A percentile compares a stretch with the other conserved stretches of the same genome.
Evolutionary conservation across 2,113 vertebrate genomes (phyloP).

Genomic region (Trochalopteron elliotii): DNA sequence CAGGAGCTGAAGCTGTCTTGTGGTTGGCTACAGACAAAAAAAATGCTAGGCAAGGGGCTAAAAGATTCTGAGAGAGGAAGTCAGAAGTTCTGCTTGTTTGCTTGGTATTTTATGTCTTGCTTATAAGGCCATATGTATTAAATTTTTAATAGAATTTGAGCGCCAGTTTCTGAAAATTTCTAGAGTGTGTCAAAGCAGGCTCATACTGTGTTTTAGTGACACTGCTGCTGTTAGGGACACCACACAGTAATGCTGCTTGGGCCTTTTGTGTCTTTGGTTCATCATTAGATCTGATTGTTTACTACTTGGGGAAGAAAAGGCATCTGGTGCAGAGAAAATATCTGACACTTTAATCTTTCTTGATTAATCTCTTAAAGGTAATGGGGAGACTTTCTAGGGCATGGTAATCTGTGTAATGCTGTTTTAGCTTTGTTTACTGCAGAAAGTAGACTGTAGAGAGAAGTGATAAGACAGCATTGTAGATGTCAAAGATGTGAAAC

Average conservation of each 20-base stretch:
- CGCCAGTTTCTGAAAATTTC: not conserved
- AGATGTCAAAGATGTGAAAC: not conserved
- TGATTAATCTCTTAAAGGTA: constrained; percentile 59
- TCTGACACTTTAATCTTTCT: constrained; percentile 47
- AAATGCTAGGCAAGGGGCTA: not conserved
- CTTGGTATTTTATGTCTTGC: not conserved
- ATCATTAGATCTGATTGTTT: not conserved
- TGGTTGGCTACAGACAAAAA: not conserved
- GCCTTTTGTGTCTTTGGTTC: not conserved
- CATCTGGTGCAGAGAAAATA: constrained; percentile 37
- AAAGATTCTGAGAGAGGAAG: not conserved
- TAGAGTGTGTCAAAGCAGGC: not conserved
- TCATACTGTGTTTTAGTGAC: rapidly evolving
- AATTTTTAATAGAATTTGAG: not conserved
- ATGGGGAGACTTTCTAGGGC: constrained; percentile 27
- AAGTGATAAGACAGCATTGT: not conserved
- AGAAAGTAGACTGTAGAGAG: not conserved
- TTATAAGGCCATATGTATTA: not conserved
- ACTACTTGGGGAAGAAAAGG: not conserved
- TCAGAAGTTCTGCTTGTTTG: not conserved
- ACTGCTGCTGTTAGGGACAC: rapidly evolving
- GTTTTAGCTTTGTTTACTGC: constrained; percentile 38
- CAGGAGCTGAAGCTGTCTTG: not conserved
- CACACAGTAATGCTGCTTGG: not conserved
- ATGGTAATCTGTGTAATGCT: constrained; percentile 40